Conservation (phyloP, 1,140 invertebrate species). For the Halesus radiatus region DNA sequence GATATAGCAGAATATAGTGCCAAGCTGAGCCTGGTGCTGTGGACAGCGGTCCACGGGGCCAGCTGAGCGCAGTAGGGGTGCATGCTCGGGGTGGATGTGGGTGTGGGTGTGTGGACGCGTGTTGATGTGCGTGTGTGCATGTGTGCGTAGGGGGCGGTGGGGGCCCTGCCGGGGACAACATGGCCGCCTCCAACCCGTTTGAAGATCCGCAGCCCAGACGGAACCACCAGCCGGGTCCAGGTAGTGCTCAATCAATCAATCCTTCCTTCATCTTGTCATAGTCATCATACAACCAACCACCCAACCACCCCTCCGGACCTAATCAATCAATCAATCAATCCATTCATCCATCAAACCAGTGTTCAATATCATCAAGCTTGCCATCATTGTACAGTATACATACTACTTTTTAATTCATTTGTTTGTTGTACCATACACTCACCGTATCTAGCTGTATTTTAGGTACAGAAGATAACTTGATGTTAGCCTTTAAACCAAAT, state of each 20-base stretch:
- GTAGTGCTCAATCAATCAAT: slow-evolving; percentile 44
- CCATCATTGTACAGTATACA: no score
- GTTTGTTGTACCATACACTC: no score
- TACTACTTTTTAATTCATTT: no score
- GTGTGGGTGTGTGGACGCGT: slow-evolving; percentile 32
- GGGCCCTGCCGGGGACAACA: slow-evolving; percentile 74
- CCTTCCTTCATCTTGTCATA: slow-evolving; percentile 3
- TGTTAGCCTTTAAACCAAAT: no score
- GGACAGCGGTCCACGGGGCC: neutral
- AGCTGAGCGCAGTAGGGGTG: neutral
- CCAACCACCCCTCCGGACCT: no score
- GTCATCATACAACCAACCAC: neutral
- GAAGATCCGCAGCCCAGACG: slow-evolving; percentile 76
- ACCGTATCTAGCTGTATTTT: no score
- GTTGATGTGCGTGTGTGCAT: slow-evolving; percentile 33
- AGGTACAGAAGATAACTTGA: no score
- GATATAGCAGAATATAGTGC: slow-evolving; percentile 46
- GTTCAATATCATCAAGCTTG: no score
- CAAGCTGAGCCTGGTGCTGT: neutral
- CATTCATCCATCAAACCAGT: no score
- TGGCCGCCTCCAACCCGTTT: slow-evolving; percentile 86
- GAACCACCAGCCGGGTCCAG: slow-evolving; percentile 55
- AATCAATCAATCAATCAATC: no score
- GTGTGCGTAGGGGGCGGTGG: slow-evolving; percentile 63
- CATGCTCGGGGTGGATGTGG: slow-evolving; percentile 13